Percentiles rank a stretch among this genome's conserved stretches.
Conservation (phyloP, 2,797 vertebrate species). For the Protonibea diacanthus region DNA sequence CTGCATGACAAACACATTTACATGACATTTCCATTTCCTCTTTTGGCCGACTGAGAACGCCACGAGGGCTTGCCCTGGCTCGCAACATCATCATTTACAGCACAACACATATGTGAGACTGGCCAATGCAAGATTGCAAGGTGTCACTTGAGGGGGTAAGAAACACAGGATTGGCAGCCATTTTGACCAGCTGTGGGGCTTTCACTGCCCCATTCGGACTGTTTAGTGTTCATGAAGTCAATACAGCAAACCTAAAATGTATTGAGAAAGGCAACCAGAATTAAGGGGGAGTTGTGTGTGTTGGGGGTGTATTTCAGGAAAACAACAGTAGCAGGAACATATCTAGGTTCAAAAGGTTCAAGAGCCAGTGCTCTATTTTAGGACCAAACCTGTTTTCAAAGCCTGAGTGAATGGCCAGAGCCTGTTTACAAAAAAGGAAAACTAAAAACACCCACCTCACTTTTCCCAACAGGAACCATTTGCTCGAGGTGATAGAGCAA, state of each 20-base stretch:
- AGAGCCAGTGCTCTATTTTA: slow-evolving; percentile 12
- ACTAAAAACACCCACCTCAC: slow-evolving; percentile 10
- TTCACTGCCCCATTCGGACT: not conserved
- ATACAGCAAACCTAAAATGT: not conserved
- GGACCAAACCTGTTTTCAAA: slow-evolving; percentile 21
- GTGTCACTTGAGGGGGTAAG: slow-evolving; percentile 29
- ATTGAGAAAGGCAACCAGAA: not conserved
- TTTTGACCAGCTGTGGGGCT: slow-evolving; percentile 56
- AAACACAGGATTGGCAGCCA: slow-evolving; percentile 45
- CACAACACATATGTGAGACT: slow-evolving; percentile 18
- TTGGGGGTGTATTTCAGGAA: not conserved
- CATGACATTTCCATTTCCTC: slow-evolving; percentile 76
- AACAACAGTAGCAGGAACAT: slow-evolving; percentile 14
- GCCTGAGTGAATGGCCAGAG: not conserved
- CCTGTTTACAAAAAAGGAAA: slow-evolving; percentile 6
- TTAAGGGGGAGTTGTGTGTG: not conserved
- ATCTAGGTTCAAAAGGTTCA: slow-evolving; percentile 20
- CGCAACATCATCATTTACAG: slow-evolving; percentile 11
- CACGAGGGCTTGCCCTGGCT: slow-evolving; percentile 36
- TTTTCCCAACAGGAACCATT: slow-evolving; percentile 38
- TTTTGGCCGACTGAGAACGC: slow-evolving; percentile 36
- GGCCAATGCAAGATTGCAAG: slow-evolving; percentile 38
- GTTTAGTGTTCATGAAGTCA: not conserved
- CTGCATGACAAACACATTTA: slow-evolving; percentile 71
- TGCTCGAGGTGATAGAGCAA: slow-evolving; percentile 49